Percentiles rank a stretch among this genome's conserved stretches.
These are phyloP conservation scores for Lordiphosa collinella DNA, from an alignment of 1,140 invertebrate species.

Conservation along the genomic window DNA sequence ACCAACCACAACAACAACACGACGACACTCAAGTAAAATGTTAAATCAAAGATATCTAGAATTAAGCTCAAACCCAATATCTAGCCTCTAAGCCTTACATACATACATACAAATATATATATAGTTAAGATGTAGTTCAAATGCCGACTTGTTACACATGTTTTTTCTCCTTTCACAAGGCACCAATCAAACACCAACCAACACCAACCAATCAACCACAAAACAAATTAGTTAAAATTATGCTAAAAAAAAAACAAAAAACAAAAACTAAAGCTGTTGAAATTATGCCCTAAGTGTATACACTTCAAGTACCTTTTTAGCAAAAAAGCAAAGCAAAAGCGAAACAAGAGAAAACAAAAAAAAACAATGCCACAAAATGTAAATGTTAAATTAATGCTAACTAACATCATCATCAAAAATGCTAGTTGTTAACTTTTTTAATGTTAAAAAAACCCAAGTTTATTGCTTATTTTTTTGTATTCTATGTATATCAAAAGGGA, in stretches of 20 bases:
- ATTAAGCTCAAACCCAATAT: slow-evolving; percentile 22
- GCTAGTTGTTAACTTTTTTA: slow-evolving; percentile 28
- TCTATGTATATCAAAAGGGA: no score
- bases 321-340: slow-evolving; percentile 32
- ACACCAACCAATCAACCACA: not conserved
- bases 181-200: no score
- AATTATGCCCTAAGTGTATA: slow-evolving; percentile 52
- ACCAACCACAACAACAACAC: slow-evolving; percentile 13
- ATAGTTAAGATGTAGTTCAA: slow-evolving; percentile 29
- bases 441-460: no score
- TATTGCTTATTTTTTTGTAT: no score
- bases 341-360: slow-evolving; percentile 20
- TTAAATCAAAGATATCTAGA: slow-evolving; percentile 73
- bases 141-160: slow-evolving; percentile 3
- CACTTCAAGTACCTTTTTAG: slow-evolving; percentile 78
- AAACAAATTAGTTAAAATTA: slow-evolving; percentile 13
- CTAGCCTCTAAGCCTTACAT: slow-evolving; percentile 16
- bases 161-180: no score
- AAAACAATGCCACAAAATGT: slow-evolving; percentile 25
- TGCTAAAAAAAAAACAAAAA: slow-evolving; percentile 6
- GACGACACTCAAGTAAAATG: slow-evolving; percentile 64
- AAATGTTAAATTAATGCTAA: no score
- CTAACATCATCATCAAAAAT: not conserved
- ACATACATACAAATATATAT: not conserved
- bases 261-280: slow-evolving; percentile 22